A percentile compares a stretch with the other conserved stretches of the same genome.
phyloP scores from a whole-genome alignment of 1,140 invertebrate species.

The Thrips palmi region DNA sequence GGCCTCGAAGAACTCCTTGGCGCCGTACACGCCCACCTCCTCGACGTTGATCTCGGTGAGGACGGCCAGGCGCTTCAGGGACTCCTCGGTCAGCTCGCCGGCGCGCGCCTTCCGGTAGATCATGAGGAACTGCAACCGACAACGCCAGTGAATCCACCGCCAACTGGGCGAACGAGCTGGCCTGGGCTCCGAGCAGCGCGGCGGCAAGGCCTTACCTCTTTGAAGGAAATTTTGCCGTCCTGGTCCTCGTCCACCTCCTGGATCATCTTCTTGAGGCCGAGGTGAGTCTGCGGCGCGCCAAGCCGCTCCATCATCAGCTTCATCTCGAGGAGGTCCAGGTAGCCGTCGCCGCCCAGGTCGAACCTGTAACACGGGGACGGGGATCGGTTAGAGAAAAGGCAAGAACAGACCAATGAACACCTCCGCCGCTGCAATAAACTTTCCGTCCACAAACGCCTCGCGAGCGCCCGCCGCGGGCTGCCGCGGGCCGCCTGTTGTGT shows the following conservation, averaged over 20 bases:
- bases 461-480: too few relatives aligned
- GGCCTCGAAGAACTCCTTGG: constrained; percentile 81
- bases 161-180: too few relatives aligned
- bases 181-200: too few relatives aligned
- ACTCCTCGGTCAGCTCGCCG: constrained; percentile 61
- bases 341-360: constrained; percentile 73
- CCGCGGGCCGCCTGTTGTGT: too few relatives aligned
- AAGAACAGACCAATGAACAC: too few relatives aligned
- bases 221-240: constrained; percentile 76
- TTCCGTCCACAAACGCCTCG: too few relatives aligned
- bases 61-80: constrained; percentile 59
- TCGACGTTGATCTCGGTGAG: constrained; percentile 76
- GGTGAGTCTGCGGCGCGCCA: constrained; percentile 85
- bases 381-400: neutral
- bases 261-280: constrained; percentile 88
- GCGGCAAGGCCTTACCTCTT: constrained; percentile 42
- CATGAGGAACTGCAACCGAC: constrained; percentile 45
- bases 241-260: constrained; percentile 81
- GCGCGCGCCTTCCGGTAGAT: constrained; percentile 76
- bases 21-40: constrained; percentile 72
- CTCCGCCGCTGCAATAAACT: too few relatives aligned
- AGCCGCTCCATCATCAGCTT: constrained; percentile 94
- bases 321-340: constrained; percentile 67
- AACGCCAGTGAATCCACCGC: constrained; percentile 6
- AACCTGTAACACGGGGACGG: constrained; percentile 44